These are phyloP conservation scores for Scopus umbretta DNA, from an alignment of 2,113 vertebrate genomes.

Conservation along the genomic window DNA sequence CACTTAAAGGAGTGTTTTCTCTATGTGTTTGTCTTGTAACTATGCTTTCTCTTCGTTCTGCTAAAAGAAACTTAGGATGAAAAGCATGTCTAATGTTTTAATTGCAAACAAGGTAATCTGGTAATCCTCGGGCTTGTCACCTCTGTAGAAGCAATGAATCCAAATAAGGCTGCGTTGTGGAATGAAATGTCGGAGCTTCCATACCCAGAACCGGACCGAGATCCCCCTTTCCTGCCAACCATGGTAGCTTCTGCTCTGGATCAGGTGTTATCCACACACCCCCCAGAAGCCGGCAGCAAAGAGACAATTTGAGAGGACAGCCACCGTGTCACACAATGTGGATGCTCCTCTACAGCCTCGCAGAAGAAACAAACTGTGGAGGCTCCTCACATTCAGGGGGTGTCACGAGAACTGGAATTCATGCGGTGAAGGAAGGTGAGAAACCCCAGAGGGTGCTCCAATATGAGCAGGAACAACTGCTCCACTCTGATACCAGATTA, in stretches of 20 bases:
- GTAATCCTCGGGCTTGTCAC: background rate
- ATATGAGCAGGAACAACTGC: background rate
- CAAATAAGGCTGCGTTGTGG: background rate
- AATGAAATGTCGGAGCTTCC: background rate
- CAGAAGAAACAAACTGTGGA: background rate
- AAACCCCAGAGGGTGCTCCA: background rate
- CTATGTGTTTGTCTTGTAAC: background rate
- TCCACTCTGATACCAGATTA: background rate
- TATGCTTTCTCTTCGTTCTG: background rate
- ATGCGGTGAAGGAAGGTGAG: background rate
- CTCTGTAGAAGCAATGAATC: background rate
- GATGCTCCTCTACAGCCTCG: background rate
- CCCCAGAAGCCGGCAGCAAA: background rate
- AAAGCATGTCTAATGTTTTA: background rate
- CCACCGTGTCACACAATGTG: accelerated
- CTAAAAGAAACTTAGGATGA: background rate
- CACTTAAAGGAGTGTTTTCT: background rate
- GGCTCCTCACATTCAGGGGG: background rate
- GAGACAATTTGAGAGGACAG: background rate
- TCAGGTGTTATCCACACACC: background rate
- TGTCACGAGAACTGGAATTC: background rate
- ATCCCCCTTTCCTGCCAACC: background rate
- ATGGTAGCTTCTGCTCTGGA: accelerated
- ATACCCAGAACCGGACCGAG: accelerated
- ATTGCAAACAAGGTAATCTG: background rate